Evolutionary conservation across 2,113 vertebrate genomes (phyloP).

Genomic region (Pachypanchax playfairii): DNA sequence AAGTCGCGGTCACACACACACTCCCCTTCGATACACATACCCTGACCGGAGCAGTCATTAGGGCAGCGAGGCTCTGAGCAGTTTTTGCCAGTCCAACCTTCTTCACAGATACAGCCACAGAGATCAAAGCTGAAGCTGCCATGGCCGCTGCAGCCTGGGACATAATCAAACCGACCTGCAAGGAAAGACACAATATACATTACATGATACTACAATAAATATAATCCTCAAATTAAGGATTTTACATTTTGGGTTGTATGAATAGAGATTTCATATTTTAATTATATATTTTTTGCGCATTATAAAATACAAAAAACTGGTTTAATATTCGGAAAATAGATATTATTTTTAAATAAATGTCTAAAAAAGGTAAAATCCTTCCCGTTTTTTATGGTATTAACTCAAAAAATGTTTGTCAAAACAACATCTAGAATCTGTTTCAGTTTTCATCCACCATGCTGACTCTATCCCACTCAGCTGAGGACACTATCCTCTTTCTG

Average conservation of each 20-base stretch:
- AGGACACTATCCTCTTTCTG: slow-evolving; percentile 45
- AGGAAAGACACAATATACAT: background rate
- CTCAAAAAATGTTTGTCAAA: slow-evolving; percentile 13
- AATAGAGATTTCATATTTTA: too few species aligned
- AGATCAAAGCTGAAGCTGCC: slow-evolving; percentile 94
- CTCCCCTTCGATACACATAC: slow-evolving; percentile 90
- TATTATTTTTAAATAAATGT: too few species aligned
- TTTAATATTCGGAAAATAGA: too few species aligned
- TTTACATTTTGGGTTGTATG: background rate
- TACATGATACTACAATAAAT: background rate
- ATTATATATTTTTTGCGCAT: too few species aligned
- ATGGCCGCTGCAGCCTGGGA: slow-evolving; percentile 90
- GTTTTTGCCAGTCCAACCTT: slow-evolving; percentile 94
- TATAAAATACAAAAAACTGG: too few species aligned
- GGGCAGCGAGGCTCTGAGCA: slow-evolving; percentile 92
- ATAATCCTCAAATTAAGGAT: background rate
- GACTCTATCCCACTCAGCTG: background rate
- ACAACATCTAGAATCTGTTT: slow-evolving; percentile 11
- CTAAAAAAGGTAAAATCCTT: too few species aligned
- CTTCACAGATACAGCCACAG: slow-evolving; percentile 91
- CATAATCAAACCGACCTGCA: slow-evolving; percentile 90
- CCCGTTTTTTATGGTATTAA: background rate
- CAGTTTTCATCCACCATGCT: slow-evolving; percentile 25
- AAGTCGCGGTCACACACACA: slow-evolving; percentile 93
- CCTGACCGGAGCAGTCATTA: slow-evolving; percentile 89